Percentiles rank a stretch among this genome's conserved stretches.
Evolutionary conservation across 2,113 vertebrate genomes (phyloP).

Genomic region (Ceyx cyanopectus): DNA sequence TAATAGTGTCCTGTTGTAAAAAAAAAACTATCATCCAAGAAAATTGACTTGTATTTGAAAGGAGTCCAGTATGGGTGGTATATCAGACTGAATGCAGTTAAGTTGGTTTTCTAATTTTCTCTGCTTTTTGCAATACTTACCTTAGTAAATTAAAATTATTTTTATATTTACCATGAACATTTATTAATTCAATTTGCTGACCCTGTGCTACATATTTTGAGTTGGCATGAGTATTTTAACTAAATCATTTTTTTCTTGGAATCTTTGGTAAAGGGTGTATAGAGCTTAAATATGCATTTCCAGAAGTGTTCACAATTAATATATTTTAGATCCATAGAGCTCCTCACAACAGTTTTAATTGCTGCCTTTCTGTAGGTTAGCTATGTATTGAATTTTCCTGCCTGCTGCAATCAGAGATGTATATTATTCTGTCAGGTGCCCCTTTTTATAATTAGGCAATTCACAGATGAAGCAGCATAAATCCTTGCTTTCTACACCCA

Average conservation of each 20-base stretch:
- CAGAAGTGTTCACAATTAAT: neutral
- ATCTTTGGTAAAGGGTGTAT: neutral
- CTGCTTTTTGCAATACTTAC: neutral
- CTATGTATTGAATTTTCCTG: neutral
- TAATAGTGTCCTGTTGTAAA: neutral
- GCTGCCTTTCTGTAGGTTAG: neutral
- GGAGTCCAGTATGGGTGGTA: neutral
- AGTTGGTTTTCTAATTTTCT: neutral
- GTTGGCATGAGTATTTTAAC: neutral
- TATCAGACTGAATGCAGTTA: neutral
- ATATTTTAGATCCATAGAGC: neutral
- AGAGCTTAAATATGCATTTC: neutral
- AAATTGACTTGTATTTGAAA: neutral
- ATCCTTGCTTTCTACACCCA: fast-evolving
- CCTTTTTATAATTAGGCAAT: neutral
- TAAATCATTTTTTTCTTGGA: neutral
- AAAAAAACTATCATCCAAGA: neutral
- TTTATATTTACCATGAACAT: fast-evolving
- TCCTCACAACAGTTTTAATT: neutral
- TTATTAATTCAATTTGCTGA: neutral
- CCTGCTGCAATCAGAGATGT: fast-evolving
- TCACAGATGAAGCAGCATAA: neutral
- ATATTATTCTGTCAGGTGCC: neutral
- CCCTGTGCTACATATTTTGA: fast-evolving
- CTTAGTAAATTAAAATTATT: neutral